Evolutionary conservation across 2,797 vertebrate genomes (phyloP).

Genomic region (Parambassis ranga): DNA sequence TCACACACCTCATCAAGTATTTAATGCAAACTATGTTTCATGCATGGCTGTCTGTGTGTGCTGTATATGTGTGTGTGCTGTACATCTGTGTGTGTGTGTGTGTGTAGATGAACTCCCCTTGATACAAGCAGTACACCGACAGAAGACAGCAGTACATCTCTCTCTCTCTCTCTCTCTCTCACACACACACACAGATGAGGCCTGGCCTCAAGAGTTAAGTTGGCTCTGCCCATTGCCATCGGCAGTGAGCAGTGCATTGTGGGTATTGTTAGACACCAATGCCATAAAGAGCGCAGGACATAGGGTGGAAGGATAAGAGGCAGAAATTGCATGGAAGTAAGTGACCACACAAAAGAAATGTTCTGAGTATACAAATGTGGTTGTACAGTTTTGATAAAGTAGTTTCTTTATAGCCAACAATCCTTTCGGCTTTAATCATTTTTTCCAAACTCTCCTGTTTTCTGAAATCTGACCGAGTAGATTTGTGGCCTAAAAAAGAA

Average conservation of each 20-base stretch:
- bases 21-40: constrained; percentile 72
- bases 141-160: constrained; percentile 20
- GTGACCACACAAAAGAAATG: not conserved
- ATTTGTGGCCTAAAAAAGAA: too few relatives aligned
- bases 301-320: constrained; percentile 7
- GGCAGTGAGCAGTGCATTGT: constrained; percentile 52
- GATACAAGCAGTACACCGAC: constrained; percentile 31
- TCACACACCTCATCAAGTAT: constrained; percentile 73
- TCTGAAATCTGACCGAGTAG: too few relatives aligned
- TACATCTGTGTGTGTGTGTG: constrained; percentile 15
- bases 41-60: constrained; percentile 65
- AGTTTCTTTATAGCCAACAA: too few relatives aligned
- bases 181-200: constrained; percentile 43
- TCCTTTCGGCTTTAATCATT: too few relatives aligned
- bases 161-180: not conserved
- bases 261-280: constrained; percentile 43
- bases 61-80: constrained; percentile 24
- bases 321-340: constrained; percentile 6
- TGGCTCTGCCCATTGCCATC: constrained; percentile 47
- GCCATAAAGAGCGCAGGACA: constrained; percentile 17
- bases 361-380: not conserved
- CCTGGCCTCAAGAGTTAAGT: constrained; percentile 62
- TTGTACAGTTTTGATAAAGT: too few relatives aligned
- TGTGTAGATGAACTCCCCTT: constrained; percentile 36
- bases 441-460: too few relatives aligned